Conservation (phyloP, 1,140 invertebrate genomes). For the Drosophila punjabiensis region DNA sequence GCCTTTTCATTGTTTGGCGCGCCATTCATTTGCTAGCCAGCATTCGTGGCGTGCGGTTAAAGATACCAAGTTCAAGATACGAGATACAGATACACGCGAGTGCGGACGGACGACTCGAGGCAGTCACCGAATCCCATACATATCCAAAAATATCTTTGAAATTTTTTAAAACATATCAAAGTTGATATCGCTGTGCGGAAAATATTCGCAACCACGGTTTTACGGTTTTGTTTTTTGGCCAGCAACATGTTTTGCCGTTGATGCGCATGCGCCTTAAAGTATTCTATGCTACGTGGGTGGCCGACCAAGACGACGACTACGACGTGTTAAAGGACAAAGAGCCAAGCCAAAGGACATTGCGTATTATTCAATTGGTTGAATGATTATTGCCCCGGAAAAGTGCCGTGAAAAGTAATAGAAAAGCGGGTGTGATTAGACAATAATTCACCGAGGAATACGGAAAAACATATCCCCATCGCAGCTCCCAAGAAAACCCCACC, state of each 20-base stretch:
- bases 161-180: constrained; percentile 19
- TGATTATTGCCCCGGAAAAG: constrained; percentile 15
- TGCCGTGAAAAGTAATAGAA: constrained; percentile 17
- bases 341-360: constrained; percentile 67
- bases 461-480: constrained; percentile 66
- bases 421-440: constrained; percentile 3
- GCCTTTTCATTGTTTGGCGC: constrained; percentile 71
- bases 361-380: constrained; percentile 62
- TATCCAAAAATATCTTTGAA: constrained; percentile 34
- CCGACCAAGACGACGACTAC: neutral
- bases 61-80: constrained; percentile 56
- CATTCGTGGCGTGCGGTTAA: constrained; percentile 73
- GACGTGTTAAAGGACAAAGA: constrained; percentile 65
- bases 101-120: constrained; percentile 7
- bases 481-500: constrained; percentile 30
- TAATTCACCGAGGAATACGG: constrained; percentile 22
- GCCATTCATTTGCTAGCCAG: constrained; percentile 76
- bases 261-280: constrained; percentile 75
- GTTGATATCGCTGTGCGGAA: constrained; percentile 8
- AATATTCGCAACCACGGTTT: neutral
- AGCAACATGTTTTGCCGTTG: constrained; percentile 68
- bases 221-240: constrained; percentile 35
- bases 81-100: constrained; percentile 46
- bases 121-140: constrained; percentile 5
- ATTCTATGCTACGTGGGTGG: constrained; percentile 75